A percentile compares a stretch with the other conserved stretches of the same genome.
Conservation (phyloP, 2,888 invertebrate genomes). For the Magallana nippona region DNA sequence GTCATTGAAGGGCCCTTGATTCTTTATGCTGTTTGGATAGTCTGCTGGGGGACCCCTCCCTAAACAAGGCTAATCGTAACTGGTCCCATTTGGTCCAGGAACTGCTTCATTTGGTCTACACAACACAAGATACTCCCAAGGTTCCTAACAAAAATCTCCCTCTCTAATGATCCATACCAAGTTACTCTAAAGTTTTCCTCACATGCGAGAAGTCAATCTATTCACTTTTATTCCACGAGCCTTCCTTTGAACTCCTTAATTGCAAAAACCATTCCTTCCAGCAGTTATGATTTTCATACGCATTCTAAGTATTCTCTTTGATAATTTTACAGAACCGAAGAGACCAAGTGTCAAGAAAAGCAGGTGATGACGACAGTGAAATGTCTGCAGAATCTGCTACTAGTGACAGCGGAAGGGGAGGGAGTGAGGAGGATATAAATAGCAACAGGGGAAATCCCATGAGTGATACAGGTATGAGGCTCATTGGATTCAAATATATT, state of each 20-base stretch:
- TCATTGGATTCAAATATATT: not conserved
- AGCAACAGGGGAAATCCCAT: slow-evolving; percentile 63
- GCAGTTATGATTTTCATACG: not conserved
- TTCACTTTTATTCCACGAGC: not conserved
- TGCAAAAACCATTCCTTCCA: not conserved
- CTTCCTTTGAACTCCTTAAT: slow-evolving; percentile 8
- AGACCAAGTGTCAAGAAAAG: slow-evolving; percentile 51
- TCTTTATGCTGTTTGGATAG: not conserved
- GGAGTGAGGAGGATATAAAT: slow-evolving; percentile 69
- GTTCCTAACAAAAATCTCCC: not conserved
- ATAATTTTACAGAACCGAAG: slow-evolving; percentile 46
- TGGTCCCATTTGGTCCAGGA: slow-evolving; percentile 32
- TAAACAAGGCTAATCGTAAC: slow-evolving; percentile 39
- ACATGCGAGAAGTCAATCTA: slow-evolving; percentile 28
- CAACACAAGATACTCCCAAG: slow-evolving; percentile 19
- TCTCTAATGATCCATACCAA: not conserved
- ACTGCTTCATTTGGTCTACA: slow-evolving; percentile 1
- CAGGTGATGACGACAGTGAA: slow-evolving; percentile 69
- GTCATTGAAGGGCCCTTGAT: not conserved
- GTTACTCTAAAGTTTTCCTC: not conserved
- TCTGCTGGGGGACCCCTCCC: not conserved
- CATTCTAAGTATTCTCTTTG: slow-evolving; percentile 12
- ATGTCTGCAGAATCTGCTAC: slow-evolving; percentile 65
- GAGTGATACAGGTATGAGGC: slow-evolving; percentile 63
- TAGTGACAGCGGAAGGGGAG: slow-evolving; percentile 68